A percentile compares a stretch with the other conserved stretches of the same genome.
Conservation (phyloP, 2,888 invertebrate genomes). For the Nephrotoma flavescens region DNA sequence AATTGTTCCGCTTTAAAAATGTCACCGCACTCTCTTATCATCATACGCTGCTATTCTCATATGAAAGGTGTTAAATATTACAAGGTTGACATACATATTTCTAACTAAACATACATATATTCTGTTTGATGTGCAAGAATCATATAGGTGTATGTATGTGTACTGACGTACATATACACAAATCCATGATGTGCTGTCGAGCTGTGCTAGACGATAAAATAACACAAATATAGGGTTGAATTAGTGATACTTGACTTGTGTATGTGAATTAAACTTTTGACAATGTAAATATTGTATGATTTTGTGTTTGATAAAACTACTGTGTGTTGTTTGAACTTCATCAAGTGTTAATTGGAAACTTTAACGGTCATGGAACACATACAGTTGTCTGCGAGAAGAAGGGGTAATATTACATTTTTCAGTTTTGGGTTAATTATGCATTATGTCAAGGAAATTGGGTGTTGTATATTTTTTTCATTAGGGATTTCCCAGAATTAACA, state of each 20-base stretch:
- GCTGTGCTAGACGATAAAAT: neutral
- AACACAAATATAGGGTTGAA: neutral
- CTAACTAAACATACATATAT: neutral
- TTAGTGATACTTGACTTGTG: neutral
- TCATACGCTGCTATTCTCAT: neutral
- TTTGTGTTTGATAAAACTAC: neutral
- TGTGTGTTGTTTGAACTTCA: neutral
- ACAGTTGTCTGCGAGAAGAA: neutral
- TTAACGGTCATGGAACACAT: neutral
- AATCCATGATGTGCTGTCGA: neutral
- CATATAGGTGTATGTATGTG: neutral
- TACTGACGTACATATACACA: neutral
- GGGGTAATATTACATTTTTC: neutral
- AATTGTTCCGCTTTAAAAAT: neutral
- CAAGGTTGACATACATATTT: neutral
- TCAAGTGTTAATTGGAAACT: neutral
- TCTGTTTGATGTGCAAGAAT: neutral
- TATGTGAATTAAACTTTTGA: neutral
- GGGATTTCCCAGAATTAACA: neutral
- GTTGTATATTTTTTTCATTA: neutral
- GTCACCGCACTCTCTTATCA: neutral
- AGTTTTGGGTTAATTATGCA: neutral
- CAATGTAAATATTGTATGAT: neutral
- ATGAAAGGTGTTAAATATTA: neutral
- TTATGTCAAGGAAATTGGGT: neutral